Percentiles rank a stretch among this genome's conserved stretches.
These are phyloP conservation scores for Hypotaenidia okinawae DNA, from an alignment of 2,797 vertebrate genomes.

Conservation along the genomic window DNA sequence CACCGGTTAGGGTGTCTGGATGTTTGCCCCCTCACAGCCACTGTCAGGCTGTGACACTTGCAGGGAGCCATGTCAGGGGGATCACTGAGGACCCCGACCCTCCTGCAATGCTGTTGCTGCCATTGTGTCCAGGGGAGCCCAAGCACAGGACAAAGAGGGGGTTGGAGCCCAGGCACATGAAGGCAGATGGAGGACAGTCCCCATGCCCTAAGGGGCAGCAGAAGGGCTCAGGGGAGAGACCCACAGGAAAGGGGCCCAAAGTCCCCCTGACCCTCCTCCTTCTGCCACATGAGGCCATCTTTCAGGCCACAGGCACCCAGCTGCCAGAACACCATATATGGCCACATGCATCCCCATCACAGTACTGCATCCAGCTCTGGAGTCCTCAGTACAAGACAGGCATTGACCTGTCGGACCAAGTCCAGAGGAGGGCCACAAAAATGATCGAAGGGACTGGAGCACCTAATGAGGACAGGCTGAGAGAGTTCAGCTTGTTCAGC, in stretches of 20 bases:
- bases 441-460: too few species aligned
- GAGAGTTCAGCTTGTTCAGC: neutral
- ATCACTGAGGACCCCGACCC: neutral
- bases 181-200: neutral
- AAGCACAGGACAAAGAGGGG: neutral
- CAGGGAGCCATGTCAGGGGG: neutral
- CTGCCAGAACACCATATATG: neutral
- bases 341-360: too few species aligned
- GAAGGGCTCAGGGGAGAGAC: neutral
- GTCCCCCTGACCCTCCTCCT: neutral
- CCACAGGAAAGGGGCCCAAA: neutral
- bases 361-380: too few species aligned
- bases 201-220: neutral
- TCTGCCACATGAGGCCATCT: neutral
- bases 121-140: neutral
- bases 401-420: too few species aligned
- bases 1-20: accelerated
- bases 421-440: too few species aligned
- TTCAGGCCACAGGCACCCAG: neutral
- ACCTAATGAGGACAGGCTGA: too few species aligned
- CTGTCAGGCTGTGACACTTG: accelerated
- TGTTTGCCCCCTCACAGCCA: neutral
- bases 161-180: neutral
- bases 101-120: neutral
- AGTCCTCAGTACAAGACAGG: neutral